These are phyloP conservation scores for Netelia inedita DNA, from an alignment of 2,888 invertebrate genomes.

Conservation along the genomic window DNA sequence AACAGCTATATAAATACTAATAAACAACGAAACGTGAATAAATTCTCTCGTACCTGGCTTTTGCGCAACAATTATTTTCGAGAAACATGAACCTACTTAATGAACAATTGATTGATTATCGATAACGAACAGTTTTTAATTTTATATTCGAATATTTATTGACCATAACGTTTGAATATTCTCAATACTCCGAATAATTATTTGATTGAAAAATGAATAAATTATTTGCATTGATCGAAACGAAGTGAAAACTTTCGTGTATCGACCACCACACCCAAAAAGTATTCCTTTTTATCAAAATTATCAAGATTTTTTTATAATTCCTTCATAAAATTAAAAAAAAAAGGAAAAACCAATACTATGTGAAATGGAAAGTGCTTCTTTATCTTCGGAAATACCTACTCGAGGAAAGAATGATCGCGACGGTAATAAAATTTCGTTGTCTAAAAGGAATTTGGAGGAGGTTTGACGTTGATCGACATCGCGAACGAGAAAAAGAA, in stretches of 20 bases:
- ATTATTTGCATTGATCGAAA: no score
- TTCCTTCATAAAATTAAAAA: background rate
- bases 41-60: background rate
- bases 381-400: background rate
- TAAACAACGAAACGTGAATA: no score
- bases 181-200: no score
- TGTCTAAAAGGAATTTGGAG: slow-evolving; percentile 34
- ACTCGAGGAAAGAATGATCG: slow-evolving; percentile 1
- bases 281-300: no score
- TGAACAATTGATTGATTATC: background rate
- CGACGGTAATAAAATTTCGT: slow-evolving; percentile 37
- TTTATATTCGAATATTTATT: no score
- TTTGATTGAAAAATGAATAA: background rate
- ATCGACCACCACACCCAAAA: no score
- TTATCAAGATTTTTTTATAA: no score
- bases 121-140: background rate
- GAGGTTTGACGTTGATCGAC: slow-evolving; percentile 52
- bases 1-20: background rate
- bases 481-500: slow-evolving; percentile 9
- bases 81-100: background rate
- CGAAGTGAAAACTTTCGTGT: no score
- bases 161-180: no score
- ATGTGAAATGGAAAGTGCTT: no score
- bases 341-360: background rate
- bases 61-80: background rate